A percentile compares a stretch with the other conserved stretches of the same genome.
Evolutionary conservation across 2,797 vertebrate genomes (phyloP).

Genomic region (Phrynocephalus guinanensis): DNA sequence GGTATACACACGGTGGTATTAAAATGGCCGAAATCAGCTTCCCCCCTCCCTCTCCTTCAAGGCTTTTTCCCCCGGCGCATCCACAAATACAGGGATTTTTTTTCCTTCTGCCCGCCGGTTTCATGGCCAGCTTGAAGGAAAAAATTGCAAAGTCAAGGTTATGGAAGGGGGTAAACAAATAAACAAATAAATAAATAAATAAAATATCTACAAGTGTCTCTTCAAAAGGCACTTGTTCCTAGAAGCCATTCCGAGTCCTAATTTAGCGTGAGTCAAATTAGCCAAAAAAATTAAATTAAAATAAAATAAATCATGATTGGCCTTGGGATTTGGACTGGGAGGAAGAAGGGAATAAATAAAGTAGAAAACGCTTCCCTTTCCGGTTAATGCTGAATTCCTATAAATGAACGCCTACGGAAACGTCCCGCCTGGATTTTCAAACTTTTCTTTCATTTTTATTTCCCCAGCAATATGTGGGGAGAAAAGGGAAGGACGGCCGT

Average conservation of each 20-base stretch:
- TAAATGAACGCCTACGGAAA: neutral
- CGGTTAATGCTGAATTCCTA: neutral
- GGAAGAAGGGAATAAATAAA: rapidly evolving
- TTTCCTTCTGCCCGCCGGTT: neutral
- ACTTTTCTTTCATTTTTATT: neutral
- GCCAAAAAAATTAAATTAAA: neutral
- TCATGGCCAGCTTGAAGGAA: slow-evolving; percentile 9
- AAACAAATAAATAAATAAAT: too few species aligned
- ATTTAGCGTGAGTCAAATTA: slow-evolving; percentile 42
- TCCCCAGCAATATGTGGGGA: too few species aligned
- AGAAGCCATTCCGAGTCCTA: slow-evolving; percentile 1
- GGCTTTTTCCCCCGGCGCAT: neutral
- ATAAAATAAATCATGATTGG: neutral
- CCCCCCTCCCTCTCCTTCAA: neutral
- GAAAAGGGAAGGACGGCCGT: neutral
- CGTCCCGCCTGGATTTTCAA: rapidly evolving
- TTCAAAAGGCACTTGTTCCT: slow-evolving; percentile 26
- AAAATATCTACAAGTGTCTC: slow-evolving; percentile 44
- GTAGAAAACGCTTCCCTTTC: neutral
- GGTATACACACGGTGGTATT: neutral
- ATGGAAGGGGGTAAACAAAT: slow-evolving; percentile 36
- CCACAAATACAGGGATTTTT: slow-evolving; percentile 3
- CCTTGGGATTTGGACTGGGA: neutral
- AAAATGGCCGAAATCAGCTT: neutral
- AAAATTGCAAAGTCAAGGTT: slow-evolving; percentile 77